Evolutionary conservation across 2,888 invertebrate species (phyloP).

Genomic region (Ephialtes manifestator): DNA sequence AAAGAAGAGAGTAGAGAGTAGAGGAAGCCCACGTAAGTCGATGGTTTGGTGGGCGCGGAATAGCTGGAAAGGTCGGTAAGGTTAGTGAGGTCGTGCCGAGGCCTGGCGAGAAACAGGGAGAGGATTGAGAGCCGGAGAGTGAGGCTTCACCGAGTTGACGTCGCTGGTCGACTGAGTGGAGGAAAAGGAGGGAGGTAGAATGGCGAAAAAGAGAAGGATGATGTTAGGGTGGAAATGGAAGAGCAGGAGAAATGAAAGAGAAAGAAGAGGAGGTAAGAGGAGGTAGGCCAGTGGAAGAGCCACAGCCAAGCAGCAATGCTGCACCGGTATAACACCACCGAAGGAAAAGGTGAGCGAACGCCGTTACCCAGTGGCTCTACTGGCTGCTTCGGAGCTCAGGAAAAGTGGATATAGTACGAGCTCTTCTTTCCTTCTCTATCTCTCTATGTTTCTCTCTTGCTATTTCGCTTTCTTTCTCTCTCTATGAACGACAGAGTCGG

Average conservation of each 20-base stretch:
- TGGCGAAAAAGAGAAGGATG: slow-evolving; percentile 44
- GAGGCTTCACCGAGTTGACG: slow-evolving; percentile 61
- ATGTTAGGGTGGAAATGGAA: not conserved
- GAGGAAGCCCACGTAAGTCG: slow-evolving; percentile 57
- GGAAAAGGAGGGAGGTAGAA: slow-evolving; percentile 59
- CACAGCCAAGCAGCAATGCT: slow-evolving; percentile 27
- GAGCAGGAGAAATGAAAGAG: slow-evolving; percentile 31
- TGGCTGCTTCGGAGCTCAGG: slow-evolving; percentile 58
- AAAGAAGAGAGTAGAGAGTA: slow-evolving; percentile 5
- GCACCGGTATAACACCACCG: slow-evolving; percentile 26
- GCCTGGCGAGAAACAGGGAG: slow-evolving; percentile 52
- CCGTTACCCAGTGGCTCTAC: slow-evolving; percentile 25
- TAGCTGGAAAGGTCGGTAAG: slow-evolving; percentile 65
- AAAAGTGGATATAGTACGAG: slow-evolving; percentile 64
- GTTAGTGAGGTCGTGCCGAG: slow-evolving; percentile 43
- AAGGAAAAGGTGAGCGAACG: slow-evolving; percentile 62
- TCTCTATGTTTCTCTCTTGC: no score
- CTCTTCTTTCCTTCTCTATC: not conserved
- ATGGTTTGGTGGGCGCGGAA: slow-evolving; percentile 63
- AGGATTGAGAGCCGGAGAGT: slow-evolving; percentile 32
- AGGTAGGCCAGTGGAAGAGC: slow-evolving; percentile 34
- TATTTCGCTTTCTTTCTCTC: no score
- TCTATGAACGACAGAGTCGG: slow-evolving; percentile 1
- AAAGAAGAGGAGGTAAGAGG: slow-evolving; percentile 27
- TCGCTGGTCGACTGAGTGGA: slow-evolving; percentile 45